A percentile compares a stretch with the other conserved stretches of the same genome.
These are phyloP conservation scores for Onychomys leucogaster DNA, from an alignment of 2,797 vertebrate genomes.

Conservation along the genomic window DNA sequence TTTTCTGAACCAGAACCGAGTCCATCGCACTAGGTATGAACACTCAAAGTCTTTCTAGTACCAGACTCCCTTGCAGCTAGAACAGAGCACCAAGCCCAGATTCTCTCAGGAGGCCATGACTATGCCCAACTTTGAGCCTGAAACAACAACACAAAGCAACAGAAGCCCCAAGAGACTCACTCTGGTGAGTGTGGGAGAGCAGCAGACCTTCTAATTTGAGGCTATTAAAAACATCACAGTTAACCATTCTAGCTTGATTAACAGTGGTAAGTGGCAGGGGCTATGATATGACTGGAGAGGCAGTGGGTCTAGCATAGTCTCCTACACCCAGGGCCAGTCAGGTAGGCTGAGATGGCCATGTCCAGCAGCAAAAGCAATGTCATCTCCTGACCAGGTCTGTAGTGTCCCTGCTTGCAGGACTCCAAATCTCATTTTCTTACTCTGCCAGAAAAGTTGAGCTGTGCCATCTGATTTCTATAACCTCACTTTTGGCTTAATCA, in stretches of 20 bases:
- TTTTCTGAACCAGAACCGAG: neutral
- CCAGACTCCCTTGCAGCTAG: neutral
- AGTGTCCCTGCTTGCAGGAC: no score
- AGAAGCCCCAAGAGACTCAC: neutral
- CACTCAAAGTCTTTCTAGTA: neutral
- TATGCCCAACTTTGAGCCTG: neutral
- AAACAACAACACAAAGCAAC: neutral
- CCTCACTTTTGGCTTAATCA: neutral
- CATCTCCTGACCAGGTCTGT: neutral
- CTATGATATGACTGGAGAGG: accelerated
- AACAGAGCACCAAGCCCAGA: neutral
- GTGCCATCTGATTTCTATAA: neutral
- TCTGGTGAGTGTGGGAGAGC: accelerated
- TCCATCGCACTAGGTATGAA: neutral
- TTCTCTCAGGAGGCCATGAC: neutral
- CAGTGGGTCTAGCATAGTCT: accelerated
- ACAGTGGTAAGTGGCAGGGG: neutral
- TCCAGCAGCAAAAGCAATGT: neutral
- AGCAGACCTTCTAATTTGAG: neutral
- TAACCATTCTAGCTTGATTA: neutral
- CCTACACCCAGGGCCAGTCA: neutral
- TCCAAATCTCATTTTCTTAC: neutral
- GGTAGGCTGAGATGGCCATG: accelerated
- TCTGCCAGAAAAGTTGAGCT: neutral
- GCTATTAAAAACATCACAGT: neutral